A percentile compares a stretch with the other conserved stretches of the same genome.
These are phyloP conservation scores for Lepetodrilus schrolli DNA, from an alignment of 2,888 invertebrate species.

Conservation along the genomic window DNA sequence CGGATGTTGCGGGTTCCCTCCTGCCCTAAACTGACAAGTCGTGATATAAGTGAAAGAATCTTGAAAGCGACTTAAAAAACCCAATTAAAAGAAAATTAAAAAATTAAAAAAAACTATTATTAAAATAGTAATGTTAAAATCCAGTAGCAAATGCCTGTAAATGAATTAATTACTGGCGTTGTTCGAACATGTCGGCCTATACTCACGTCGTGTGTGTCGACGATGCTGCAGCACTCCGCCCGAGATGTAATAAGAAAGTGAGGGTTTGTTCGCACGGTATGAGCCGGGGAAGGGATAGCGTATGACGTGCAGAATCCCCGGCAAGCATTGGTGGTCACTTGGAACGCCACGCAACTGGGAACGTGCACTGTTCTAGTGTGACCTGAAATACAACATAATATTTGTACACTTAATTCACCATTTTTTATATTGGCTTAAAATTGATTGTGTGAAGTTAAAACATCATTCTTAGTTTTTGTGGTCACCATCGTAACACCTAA, in stretches of 20 bases:
- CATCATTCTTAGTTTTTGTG: too few species aligned
- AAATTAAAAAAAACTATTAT: not conserved
- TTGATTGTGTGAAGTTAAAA: too few species aligned
- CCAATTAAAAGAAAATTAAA: not conserved
- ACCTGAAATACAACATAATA: too few species aligned
- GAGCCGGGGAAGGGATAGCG: conserved; percentile 84
- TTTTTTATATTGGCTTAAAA: too few species aligned
- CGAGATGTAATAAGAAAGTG: conserved; percentile 84
- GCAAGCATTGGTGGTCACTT: conserved; percentile 90
- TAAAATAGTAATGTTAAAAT: not conserved
- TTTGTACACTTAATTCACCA: too few species aligned
- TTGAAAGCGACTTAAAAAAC: too few species aligned
- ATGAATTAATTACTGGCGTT: too few species aligned
- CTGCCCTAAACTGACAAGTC: too few species aligned
- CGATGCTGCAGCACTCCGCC: conserved; percentile 92
- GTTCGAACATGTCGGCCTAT: too few species aligned
- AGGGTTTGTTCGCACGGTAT: conserved; percentile 76
- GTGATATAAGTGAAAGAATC: too few species aligned
- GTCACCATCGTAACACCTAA: too few species aligned
- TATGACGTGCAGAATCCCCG: conserved; percentile 91
- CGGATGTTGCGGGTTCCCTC: too few species aligned
- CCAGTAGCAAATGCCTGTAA: not conserved
- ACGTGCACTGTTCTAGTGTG: conserved; percentile 87
- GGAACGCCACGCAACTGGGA: conserved; percentile 88
- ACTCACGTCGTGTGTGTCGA: conserved; percentile 88